phyloP scores from a whole-genome alignment of 2,113 vertebrate species.

The Neopipo cinnamomea region DNA sequence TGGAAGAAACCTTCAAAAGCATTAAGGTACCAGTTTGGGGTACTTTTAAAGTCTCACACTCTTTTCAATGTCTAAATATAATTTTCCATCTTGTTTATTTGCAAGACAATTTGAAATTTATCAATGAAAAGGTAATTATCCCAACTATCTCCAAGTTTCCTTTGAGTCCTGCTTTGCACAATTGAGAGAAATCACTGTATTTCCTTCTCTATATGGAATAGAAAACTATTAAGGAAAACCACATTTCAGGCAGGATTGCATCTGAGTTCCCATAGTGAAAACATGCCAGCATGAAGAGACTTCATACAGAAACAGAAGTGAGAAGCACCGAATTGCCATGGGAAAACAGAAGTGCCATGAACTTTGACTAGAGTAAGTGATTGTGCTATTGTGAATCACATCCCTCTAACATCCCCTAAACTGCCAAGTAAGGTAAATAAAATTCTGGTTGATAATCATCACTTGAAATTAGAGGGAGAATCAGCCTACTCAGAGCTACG shows the following conservation, averaged over 20 bases:
- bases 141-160: not conserved
- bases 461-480: not conserved
- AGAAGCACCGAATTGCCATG: not conserved
- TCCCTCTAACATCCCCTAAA: not conserved
- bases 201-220: not conserved
- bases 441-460: not conserved
- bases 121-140: not conserved
- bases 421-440: conserved; percentile 25
- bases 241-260: not conserved
- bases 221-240: not conserved
- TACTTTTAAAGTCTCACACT: not conserved
- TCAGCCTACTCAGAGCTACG: not conserved
- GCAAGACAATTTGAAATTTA: not conserved
- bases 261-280: not conserved
- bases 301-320: not conserved
- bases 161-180: not conserved
- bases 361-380: not conserved
- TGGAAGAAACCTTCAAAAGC: not conserved
- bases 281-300: not conserved
- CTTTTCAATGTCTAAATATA: not conserved
- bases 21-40: not conserved
- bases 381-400: conserved; percentile 9
- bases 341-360: conserved; percentile 18
- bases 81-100: not conserved
- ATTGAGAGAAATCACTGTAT: not conserved